Base-by-base conservation (phyloP, 2,113 vertebrate species). In the Lampris megalopsis region DNA sequence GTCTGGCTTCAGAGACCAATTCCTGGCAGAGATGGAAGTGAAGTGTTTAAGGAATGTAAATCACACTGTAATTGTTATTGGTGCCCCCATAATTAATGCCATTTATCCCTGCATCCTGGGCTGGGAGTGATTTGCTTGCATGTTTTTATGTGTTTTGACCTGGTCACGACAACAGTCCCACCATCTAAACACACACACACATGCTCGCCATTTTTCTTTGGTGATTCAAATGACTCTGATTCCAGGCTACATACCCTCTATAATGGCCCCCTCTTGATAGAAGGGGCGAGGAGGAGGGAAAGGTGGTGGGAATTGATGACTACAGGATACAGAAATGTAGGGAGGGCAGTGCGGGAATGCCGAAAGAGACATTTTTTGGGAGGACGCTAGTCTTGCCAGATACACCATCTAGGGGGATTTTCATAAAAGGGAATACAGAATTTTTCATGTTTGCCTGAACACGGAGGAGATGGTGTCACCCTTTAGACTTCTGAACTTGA, bases 31-130 rank as follows among this genome's bases (percentile, higher is more conserved):
- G 38, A 72, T 70, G 79, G 73, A 78, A 59, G 4, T 57, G 40
- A 61, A 61, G 45, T 66, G 68, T 11, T 37, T 67, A 48, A 75
- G 83, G 88, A 90, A 89, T 86, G 83, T 86, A 86, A 90, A 88
- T 82, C 0, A 59, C 80, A 66, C 75, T 75, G 24, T 65, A 85
- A 78, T 68, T 73, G 53, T 81, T 60, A 65, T 85, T 78, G 60
- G 62, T 50, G n/a, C 73, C 40, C 35, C 69, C 54, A 64, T 86
- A 83, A 86, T 86, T 85, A 56, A 78, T 86, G 73, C 76, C 38
- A 72, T 89, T 87, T 88, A 87, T 74, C 59, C 61, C 40, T 10
- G 11, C 70, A 64, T 65, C 64, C 71, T 59, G 70, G 41, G 24
- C 80, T 80, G 83, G 80, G 76, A 89, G 58, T 76, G 68, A 86